Conservation (phyloP, 2,113 vertebrate genomes). For the Malurus elegans region DNA sequence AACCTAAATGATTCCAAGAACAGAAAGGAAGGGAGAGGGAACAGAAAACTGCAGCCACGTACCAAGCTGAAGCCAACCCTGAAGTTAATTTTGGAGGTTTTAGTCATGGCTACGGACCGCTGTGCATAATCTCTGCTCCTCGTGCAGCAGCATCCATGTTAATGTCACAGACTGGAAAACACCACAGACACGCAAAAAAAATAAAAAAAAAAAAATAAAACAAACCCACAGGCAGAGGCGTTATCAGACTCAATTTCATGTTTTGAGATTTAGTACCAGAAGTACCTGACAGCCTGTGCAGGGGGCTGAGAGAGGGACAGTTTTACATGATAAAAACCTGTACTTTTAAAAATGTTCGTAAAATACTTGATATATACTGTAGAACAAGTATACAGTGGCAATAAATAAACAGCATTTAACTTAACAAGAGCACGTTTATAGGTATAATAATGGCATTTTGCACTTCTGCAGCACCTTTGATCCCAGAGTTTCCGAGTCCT, state of each 20-base stretch:
- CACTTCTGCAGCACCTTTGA: slow-evolving; percentile 55
- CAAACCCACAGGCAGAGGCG: not conserved
- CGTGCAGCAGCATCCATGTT: not conserved
- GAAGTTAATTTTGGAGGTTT: slow-evolving; percentile 27
- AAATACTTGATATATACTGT: slow-evolving; percentile 14
- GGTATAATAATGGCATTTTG: slow-evolving; percentile 41
- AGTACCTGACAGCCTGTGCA: not conserved
- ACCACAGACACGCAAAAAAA: not conserved
- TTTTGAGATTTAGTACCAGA: not conserved
- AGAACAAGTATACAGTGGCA: not conserved
- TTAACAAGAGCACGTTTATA: slow-evolving; percentile 27
- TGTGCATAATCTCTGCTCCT: not conserved
- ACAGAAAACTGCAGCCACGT: not conserved
- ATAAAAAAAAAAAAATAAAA: not conserved
- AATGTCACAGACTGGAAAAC: not conserved
- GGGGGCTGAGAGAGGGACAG: not conserved
- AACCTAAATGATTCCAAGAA: not conserved
- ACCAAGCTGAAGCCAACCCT: slow-evolving; percentile 10
- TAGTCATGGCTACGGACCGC: not conserved
- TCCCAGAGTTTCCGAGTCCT: not conserved
- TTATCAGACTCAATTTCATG: not conserved
- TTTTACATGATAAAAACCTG: slow-evolving; percentile 4
- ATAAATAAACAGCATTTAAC: slow-evolving; percentile 50
- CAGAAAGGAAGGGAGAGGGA: not conserved
- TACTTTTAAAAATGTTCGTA: not conserved